phyloP scores from a whole-genome alignment of 1,140 invertebrate species.

The Euglossa dilemma region DNA sequence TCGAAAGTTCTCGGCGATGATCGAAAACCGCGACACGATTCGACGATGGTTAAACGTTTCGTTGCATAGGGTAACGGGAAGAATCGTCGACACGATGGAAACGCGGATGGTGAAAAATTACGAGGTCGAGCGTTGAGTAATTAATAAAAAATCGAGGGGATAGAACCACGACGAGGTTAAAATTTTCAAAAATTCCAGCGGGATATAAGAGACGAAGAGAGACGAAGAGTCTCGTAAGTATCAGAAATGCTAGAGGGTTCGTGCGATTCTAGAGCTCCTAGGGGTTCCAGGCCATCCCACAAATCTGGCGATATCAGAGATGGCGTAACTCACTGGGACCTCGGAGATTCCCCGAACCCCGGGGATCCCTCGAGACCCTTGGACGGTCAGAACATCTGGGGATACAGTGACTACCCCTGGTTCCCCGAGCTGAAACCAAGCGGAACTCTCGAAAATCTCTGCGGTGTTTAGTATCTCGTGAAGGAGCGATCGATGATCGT shows the following conservation, averaged over 20 bases:
- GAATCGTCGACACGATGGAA: too few relatives aligned
- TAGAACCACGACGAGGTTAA: too few relatives aligned
- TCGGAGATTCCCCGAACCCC: background rate
- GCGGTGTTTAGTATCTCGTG: too few relatives aligned
- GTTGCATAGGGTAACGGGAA: too few relatives aligned
- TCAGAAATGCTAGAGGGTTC: background rate
- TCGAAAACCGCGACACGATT: too few relatives aligned
- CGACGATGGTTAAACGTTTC: too few relatives aligned
- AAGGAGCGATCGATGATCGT: background rate
- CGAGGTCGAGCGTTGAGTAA: too few relatives aligned
- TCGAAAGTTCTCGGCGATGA: too few relatives aligned
- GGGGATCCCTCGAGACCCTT: background rate
- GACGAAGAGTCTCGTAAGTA: background rate
- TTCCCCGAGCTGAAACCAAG: background rate
- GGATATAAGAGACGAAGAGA: background rate
- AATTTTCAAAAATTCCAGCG: background rate
- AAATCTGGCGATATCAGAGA: constrained; percentile 11
- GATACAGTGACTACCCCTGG: background rate
- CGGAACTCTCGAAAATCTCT: background rate
- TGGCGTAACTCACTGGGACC: background rate
- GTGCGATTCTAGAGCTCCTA: background rate
- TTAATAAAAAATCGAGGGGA: too few relatives aligned
- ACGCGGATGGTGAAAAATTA: too few relatives aligned
- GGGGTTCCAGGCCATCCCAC: background rate
- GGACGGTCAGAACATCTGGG: constrained; percentile 14